Conservation (phyloP, 2,797 vertebrate genomes). For the Etheostoma nigrum region DNA sequence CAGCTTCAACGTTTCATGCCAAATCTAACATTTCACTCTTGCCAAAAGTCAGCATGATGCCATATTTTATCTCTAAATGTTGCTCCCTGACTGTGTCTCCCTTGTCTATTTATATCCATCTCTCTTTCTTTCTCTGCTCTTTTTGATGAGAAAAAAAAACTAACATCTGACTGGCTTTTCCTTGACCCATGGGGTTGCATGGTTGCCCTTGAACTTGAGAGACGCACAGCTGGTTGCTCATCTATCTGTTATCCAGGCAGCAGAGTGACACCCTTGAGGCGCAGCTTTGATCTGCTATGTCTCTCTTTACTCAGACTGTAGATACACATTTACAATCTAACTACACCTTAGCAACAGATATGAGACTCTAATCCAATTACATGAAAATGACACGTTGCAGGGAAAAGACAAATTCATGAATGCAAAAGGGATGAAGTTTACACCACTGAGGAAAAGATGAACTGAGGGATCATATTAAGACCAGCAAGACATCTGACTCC, state of each 20-base stretch:
- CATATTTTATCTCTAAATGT: conserved; percentile 5
- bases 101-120: neutral
- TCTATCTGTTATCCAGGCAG: conserved; percentile 44
- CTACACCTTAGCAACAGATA: conserved; percentile 46
- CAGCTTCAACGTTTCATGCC: neutral
- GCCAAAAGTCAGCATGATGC: neutral
- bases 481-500: conserved; percentile 27
- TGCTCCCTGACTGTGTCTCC: neutral
- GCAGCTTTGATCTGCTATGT: conserved; percentile 61
- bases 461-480: conserved; percentile 3
- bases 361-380: conserved; percentile 12
- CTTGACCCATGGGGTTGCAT: neutral
- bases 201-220: conserved; percentile 20
- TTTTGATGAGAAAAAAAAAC: conserved; percentile 19
- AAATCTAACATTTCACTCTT: conserved; percentile 10
- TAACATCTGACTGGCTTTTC: conserved; percentile 3
- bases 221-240: conserved; percentile 46
- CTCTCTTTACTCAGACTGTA: conserved; percentile 7
- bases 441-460: conserved; percentile 2
- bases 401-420: conserved; percentile 13
- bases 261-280: conserved; percentile 29
- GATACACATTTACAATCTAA: conserved; percentile 16
- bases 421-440: conserved; percentile 9
- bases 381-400: neutral
- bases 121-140: neutral